Conservation (phyloP, 1,140 invertebrate species). For the Zaprionus ghesquierei region DNA sequence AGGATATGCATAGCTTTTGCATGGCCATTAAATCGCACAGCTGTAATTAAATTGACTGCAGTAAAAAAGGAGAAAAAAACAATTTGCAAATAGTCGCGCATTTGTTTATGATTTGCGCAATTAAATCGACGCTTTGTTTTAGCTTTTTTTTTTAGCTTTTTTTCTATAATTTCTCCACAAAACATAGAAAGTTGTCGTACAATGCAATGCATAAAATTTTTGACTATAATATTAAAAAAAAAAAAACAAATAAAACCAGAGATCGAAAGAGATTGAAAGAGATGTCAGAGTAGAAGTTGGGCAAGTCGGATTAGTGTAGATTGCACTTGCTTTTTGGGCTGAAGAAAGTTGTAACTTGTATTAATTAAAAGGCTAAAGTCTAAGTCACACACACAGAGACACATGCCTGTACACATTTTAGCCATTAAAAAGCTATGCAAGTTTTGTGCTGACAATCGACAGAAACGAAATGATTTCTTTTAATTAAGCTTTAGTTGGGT, state of each 20-base stretch:
- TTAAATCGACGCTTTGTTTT: constrained; percentile 48
- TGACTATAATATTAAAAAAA: neutral
- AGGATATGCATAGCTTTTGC: neutral
- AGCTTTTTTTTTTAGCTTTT: constrained; percentile 22
- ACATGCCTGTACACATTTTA: constrained; percentile 7
- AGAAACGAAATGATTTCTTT: constrained; percentile 47
- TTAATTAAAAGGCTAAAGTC: constrained; percentile 66
- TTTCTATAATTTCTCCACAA: neutral
- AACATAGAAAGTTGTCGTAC: constrained; percentile 55
- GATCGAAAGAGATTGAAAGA: constrained; percentile 16
- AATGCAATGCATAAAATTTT: constrained; percentile 43
- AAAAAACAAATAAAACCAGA: constrained; percentile 8
- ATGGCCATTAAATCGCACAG: constrained; percentile 5
- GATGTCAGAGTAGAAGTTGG: neutral
- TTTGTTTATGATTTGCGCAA: constrained; percentile 66
- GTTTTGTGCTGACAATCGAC: constrained; percentile 27
- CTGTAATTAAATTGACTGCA: constrained; percentile 24
- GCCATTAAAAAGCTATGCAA: constrained; percentile 19
- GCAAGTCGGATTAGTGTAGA: neutral
- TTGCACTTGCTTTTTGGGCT: constrained; percentile 51
- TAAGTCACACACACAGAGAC: constrained; percentile 11
- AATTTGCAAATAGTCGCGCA: constrained; percentile 48
- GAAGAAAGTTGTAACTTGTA: constrained; percentile 73
- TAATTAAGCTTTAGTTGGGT: constrained; percentile 10
- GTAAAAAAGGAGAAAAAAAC: neutral